Percentiles rank a stretch among this genome's conserved stretches.
These are phyloP conservation scores for Apistogramma diplotaenia DNA, from an alignment of 2,113 vertebrate genomes.

Conservation along the genomic window DNA sequence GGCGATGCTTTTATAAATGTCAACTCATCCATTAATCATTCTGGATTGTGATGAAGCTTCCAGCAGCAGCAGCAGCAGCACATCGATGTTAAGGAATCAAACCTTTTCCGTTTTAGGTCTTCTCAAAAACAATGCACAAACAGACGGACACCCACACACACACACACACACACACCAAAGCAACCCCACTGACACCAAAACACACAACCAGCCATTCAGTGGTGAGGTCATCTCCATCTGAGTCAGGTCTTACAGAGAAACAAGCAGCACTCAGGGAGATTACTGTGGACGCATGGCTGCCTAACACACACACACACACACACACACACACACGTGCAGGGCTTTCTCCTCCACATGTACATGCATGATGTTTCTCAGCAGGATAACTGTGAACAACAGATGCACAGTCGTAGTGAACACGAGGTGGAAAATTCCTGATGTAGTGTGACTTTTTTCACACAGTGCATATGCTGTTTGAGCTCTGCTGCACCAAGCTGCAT, in stretches of 20 bases:
- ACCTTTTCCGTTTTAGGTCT: background rate
- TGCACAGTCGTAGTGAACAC: background rate
- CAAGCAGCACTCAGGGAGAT: slow-evolving; percentile 53
- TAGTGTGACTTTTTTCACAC: background rate
- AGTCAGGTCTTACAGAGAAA: slow-evolving; percentile 46
- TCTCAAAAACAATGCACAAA: background rate
- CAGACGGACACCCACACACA: background rate
- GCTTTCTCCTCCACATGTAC: slow-evolving; percentile 1
- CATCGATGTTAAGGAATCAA: slow-evolving; percentile 4
- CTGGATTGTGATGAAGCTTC: background rate
- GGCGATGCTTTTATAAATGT: background rate
- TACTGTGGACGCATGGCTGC: slow-evolving; percentile 34
- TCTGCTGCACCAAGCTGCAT: background rate
- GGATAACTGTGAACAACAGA: slow-evolving; percentile 26
- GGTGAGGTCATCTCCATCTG: slow-evolving; percentile 60
- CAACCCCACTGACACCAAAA: slow-evolving; percentile 21
- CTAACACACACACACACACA: slow-evolving; percentile 15
- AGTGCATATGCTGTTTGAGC: background rate
- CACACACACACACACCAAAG: background rate
- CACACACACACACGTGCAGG: background rate
- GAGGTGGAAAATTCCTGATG: slow-evolving; percentile 9
- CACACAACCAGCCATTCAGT: slow-evolving; percentile 8
- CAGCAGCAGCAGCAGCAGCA: background rate
- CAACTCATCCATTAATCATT: slow-evolving; percentile 22
- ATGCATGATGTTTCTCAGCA: slow-evolving; percentile 15